A percentile compares a stretch with the other conserved stretches of the same genome.
These are phyloP conservation scores for Anarsia innoxiella DNA, from an alignment of 2,888 invertebrate genomes.

Conservation along the genomic window DNA sequence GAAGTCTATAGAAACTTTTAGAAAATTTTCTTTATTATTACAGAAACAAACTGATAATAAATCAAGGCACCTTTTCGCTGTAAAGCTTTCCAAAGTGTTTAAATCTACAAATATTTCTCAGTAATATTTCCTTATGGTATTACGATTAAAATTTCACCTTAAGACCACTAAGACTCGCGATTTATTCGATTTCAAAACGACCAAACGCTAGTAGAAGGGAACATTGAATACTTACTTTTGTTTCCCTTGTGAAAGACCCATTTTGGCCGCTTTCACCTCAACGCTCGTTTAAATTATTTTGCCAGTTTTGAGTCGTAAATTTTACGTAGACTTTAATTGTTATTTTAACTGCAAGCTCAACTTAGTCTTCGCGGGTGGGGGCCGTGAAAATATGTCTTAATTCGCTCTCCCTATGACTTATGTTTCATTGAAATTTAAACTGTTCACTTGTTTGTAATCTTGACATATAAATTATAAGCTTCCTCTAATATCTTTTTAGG, in stretches of 20 bases:
- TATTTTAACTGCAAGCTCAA: slow-evolving; percentile 73
- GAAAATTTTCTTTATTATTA: too few relatives aligned
- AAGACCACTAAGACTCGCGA: slow-evolving; percentile 42
- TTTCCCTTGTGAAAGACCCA: slow-evolving; percentile 59
- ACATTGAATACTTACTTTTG: slow-evolving; percentile 58
- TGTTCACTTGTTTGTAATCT: slow-evolving; percentile 32
- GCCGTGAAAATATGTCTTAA: slow-evolving; percentile 70
- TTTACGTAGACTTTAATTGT: slow-evolving; percentile 72
- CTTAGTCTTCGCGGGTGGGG: slow-evolving; percentile 53
- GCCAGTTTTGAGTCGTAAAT: slow-evolving; percentile 72
- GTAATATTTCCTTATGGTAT: slow-evolving; percentile 64
- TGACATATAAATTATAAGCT: slow-evolving; percentile 36
- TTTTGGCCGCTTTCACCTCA: slow-evolving; percentile 55
- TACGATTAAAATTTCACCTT: slow-evolving; percentile 71
- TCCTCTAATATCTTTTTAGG: slow-evolving; percentile 33
- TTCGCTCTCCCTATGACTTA: slow-evolving; percentile 68
- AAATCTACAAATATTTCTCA: slow-evolving; percentile 62
- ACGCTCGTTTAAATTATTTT: slow-evolving; percentile 67
- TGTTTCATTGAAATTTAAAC: slow-evolving; percentile 55
- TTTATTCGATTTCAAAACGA: slow-evolving; percentile 47
- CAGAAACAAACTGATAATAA: slow-evolving; percentile 17
- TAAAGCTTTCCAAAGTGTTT: slow-evolving; percentile 41
- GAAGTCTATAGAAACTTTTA: too few relatives aligned
- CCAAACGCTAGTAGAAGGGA: slow-evolving; percentile 47
- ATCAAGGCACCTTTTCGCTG: slow-evolving; percentile 22